Base-by-base conservation (phyloP, 2,888 invertebrate genomes). In the Euproctis similis region DNA sequence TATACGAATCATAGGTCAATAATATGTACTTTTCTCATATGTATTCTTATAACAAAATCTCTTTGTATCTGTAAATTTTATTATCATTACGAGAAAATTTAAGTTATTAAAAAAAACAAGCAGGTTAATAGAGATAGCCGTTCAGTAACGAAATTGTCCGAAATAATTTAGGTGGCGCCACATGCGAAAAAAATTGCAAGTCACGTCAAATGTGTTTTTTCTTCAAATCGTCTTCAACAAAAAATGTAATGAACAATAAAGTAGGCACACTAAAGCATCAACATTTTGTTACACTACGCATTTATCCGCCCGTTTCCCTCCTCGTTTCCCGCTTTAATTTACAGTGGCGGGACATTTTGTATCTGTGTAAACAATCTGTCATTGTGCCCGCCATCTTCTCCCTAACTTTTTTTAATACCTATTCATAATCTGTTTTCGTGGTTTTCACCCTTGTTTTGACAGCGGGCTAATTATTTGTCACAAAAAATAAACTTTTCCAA, bases 321-420 rank as follows among this genome's bases (percentile, higher is more conserved):
- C n/a, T 24, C 12, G 24, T 26, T 36, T 36, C 49, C 50, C 41
- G 24, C 46, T 53, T 46, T 50, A 50, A 50, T 50, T 53, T 41
- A 53, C 49, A 61, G 68, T 66, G 70, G 62, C 66, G 45, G 39
- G 71, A 74, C 76, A 75, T 76, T 72, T 66, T 69, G 66, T 69
- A 55, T 46, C 49, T 53, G 46, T 80, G 82, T 78, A 72, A 78
- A 67, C 76, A 66, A 80, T 78, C 80, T 80, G 81, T 81, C 78
- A 78, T 59, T 57, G 53, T 53, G 47, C 43, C 47, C 56, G 60
- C 63, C 60, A 58, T 58, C 40, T 54, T 52, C 56, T 47, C 45
- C 27, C 40, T 43, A 53, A 53, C 56, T 61, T 67, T 64, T 63
- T 63, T 52, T 40, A 51, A 41, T 46, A 45, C 57, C 59, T 67